Evolutionary conservation across 92 coral and sea anemone species (phyloP).

Genomic region (Umimayanthus kanabou): DNA sequence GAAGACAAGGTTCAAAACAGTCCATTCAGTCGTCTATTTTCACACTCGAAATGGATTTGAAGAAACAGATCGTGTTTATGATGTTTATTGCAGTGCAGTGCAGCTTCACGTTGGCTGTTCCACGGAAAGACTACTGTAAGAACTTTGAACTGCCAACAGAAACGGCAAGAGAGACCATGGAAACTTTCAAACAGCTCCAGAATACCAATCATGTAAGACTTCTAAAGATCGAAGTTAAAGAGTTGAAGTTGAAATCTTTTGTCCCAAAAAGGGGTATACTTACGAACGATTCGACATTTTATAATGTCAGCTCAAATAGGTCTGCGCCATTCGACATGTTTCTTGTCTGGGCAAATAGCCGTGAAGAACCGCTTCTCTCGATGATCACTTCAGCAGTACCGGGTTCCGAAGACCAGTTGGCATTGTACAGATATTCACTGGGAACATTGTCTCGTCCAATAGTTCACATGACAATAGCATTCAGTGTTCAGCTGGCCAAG

Average conservation of each 20-base stretch:
- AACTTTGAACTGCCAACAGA: neutral
- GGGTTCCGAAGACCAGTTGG: neutral
- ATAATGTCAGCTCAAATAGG: no score
- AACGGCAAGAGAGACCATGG: neutral
- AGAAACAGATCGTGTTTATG: neutral
- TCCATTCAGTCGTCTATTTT: neutral
- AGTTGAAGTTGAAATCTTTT: no score
- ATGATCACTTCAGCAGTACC: neutral
- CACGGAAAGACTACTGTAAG: neutral
- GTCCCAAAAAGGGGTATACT: no score
- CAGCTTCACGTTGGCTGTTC: neutral
- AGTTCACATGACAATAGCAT: neutral
- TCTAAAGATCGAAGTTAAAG: neutral
- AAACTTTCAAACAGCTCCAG: neutral
- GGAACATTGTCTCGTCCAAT: neutral
- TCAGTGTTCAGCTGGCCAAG: neutral
- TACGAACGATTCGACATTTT: no score
- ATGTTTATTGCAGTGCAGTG: neutral
- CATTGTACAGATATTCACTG: neutral
- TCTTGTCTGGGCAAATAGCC: slow-evolving; percentile 12
- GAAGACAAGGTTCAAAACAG: neutral
- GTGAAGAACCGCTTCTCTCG: neutral
- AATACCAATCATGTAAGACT: neutral
- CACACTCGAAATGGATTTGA: neutral
- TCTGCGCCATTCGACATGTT: neutral